Conservation (phyloP, 1,140 invertebrate genomes). For the Propsilocerus akamusi region DNA sequence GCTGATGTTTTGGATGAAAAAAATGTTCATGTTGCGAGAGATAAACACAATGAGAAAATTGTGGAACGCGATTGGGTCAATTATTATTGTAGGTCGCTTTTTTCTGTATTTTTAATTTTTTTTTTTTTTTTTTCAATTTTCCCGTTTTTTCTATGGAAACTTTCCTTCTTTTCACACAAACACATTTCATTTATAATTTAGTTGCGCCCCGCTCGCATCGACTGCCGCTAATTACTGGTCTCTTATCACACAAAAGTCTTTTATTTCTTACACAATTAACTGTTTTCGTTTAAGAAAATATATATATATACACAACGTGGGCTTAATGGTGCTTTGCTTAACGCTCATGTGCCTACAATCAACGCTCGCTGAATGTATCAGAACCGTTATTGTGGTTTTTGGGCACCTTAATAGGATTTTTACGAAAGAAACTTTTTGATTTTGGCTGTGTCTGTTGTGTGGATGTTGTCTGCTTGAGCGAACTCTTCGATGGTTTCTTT, state of each 20-base stretch:
- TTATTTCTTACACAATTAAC: background rate
- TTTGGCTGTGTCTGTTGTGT: background rate
- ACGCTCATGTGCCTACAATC: background rate
- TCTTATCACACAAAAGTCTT: background rate
- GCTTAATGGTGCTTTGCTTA: background rate
- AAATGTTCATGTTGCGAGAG: constrained; percentile 4
- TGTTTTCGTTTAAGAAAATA: background rate
- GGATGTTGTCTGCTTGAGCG: background rate
- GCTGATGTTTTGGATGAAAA: constrained; percentile 2
- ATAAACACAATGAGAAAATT: constrained; percentile 1
- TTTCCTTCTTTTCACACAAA: background rate
- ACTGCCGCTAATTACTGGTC: background rate
- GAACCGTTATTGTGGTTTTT: background rate
- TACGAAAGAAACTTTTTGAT: background rate
- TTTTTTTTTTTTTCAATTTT: background rate
- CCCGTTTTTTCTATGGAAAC: background rate
- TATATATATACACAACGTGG: background rate
- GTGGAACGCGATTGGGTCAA: constrained; percentile 9
- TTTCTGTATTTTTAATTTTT: background rate
- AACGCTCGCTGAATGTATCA: background rate
- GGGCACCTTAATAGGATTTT: background rate
- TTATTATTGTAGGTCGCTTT: constrained; percentile 9
- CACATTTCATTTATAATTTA: background rate
- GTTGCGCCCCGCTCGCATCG: background rate
- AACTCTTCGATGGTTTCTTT: too few species aligned